Conservation (phyloP, 1,140 invertebrate genomes). For the Sitodiplosis mosellana region DNA sequence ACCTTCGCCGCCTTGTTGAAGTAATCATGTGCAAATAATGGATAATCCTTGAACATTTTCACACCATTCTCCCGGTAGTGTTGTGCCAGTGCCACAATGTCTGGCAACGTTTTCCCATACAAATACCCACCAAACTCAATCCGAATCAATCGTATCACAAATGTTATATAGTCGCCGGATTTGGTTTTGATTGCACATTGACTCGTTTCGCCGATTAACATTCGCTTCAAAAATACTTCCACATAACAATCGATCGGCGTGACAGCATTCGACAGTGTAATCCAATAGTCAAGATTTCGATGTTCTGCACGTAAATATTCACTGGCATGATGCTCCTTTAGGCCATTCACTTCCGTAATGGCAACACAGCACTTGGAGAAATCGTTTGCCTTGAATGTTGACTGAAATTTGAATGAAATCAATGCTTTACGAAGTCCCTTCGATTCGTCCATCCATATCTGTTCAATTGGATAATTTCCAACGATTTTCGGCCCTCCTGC, state of each 20-base stretch:
- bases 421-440: slow-evolving; percentile 1
- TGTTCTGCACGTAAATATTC: not conserved
- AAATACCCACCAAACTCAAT: slow-evolving; percentile 13
- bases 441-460: not conserved
- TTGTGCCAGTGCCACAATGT: slow-evolving; percentile 13
- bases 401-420: not conserved
- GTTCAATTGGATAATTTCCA: not conserved
- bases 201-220: slow-evolving; percentile 17
- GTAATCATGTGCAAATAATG: slow-evolving; percentile 21
- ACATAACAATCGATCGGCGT: slow-evolving; percentile 20
- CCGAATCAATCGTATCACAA: slow-evolving; percentile 11
- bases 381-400: not conserved
- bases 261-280: slow-evolving; percentile 15
- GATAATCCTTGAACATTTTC: slow-evolving; percentile 19
- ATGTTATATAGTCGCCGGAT: slow-evolving; percentile 10
- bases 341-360: not conserved
- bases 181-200: slow-evolving; percentile 15
- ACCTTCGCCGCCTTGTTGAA: slow-evolving; percentile 18
- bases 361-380: slow-evolving; percentile 2
- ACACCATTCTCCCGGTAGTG: slow-evolving; percentile 20
- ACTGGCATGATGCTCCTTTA: not conserved
- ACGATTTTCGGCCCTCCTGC: not conserved
- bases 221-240: slow-evolving; percentile 18
- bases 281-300: slow-evolving; percentile 1
- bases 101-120: slow-evolving; percentile 11